These are phyloP conservation scores for Perodicticus potto DNA, from an alignment of 2,797 vertebrate species.

Conservation along the genomic window DNA sequence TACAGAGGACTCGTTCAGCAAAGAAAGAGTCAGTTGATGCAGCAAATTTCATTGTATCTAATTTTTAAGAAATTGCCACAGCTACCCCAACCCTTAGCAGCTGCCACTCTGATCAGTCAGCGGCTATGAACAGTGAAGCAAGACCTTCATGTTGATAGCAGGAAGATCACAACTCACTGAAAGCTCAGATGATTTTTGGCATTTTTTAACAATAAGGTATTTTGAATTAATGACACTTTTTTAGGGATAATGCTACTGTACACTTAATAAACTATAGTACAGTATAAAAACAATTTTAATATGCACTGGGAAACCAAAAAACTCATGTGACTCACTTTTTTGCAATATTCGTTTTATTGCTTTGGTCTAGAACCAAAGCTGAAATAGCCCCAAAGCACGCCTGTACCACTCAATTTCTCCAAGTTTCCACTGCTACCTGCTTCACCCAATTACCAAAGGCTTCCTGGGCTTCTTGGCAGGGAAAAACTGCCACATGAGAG, in stretches of 20 bases:
- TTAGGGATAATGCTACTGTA: background rate
- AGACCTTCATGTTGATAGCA: background rate
- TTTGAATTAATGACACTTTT: background rate
- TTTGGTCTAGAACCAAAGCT: background rate
- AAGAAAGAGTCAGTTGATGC: background rate
- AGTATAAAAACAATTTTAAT: background rate
- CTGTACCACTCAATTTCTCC: background rate
- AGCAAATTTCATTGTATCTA: background rate
- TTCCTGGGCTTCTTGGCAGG: background rate
- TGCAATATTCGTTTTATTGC: background rate
- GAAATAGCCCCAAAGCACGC: background rate
- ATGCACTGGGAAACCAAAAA: background rate
- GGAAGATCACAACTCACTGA: background rate
- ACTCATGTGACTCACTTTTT: background rate
- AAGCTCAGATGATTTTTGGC: background rate
- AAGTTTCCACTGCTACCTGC: background rate
- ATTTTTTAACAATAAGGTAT: background rate
- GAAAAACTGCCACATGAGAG: background rate
- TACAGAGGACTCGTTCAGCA: background rate
- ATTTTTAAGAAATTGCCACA: background rate
- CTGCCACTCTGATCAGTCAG: background rate
- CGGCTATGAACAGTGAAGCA: background rate
- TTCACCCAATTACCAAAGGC: background rate
- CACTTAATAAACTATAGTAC: background rate
- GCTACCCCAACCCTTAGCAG: background rate